A percentile compares a stretch with the other conserved stretches of the same genome.
phyloP scores from a whole-genome alignment of 2,888 invertebrate genomes.

The Lagria hirta region DNA sequence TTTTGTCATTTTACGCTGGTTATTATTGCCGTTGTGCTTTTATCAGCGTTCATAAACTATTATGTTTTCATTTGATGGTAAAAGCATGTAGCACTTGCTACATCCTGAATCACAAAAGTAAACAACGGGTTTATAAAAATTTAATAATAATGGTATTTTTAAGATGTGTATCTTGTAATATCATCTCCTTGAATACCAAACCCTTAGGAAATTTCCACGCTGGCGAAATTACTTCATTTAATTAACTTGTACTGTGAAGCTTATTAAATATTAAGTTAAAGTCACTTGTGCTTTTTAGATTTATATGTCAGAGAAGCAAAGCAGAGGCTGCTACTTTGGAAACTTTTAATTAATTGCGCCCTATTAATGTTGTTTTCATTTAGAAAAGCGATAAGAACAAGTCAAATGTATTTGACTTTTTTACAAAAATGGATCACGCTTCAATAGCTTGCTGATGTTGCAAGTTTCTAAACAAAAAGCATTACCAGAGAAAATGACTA shows the following conservation, averaged over 20 bases:
- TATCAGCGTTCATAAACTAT: slow-evolving; percentile 27
- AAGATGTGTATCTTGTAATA: slow-evolving; percentile 15
- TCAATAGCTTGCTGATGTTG: too few relatives aligned
- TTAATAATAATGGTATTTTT: slow-evolving; percentile 14
- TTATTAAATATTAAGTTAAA: slow-evolving; percentile 7
- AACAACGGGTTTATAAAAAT: slow-evolving; percentile 8
- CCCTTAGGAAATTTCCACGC: slow-evolving; percentile 22
- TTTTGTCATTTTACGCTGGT: slow-evolving; percentile 27
- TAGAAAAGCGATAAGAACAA: slow-evolving; percentile 18
- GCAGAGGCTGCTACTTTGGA: too few relatives aligned
- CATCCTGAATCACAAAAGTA: too few relatives aligned
- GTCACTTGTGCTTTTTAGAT: background rate
- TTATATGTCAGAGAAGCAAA: background rate
- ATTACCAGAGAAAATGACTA: slow-evolving; percentile 36
- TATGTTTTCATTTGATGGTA: slow-evolving; percentile 25
- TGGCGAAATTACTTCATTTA: slow-evolving; percentile 19
- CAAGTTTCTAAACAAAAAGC: slow-evolving; percentile 23
- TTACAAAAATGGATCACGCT: too few relatives aligned
- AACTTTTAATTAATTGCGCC: slow-evolving; percentile 2
- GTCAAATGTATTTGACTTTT: too few relatives aligned
- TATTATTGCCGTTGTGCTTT: slow-evolving; percentile 30
- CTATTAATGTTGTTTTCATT: slow-evolving; percentile 7
- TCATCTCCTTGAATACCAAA: slow-evolving; percentile 14
- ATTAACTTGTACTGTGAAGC: slow-evolving; percentile 14
- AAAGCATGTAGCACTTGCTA: slow-evolving; percentile 29